phyloP scores from a whole-genome alignment of 2,113 vertebrate genomes.

The Antennarius striatus region DNA sequence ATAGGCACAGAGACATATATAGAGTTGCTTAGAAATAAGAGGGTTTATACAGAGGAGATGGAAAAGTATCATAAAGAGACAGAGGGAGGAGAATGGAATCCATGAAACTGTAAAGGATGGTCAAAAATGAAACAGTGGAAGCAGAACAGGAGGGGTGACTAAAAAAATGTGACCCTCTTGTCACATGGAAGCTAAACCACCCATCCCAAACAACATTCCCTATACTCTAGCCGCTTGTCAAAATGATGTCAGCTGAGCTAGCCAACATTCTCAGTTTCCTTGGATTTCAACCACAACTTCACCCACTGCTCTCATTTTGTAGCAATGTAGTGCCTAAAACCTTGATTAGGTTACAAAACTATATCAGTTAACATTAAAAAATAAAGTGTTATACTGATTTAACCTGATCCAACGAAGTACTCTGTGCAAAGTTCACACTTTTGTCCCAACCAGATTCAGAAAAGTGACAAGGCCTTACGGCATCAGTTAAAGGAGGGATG shows the following conservation, averaged over 20 bases:
- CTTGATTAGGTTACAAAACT: slow-evolving; percentile 60
- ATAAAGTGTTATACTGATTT: slow-evolving; percentile 22
- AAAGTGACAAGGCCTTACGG: slow-evolving; percentile 3
- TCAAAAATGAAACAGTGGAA: slow-evolving; percentile 3
- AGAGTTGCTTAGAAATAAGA: slow-evolving; percentile 50
- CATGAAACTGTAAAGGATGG: slow-evolving; percentile 23
- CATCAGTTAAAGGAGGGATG: slow-evolving; percentile 18
- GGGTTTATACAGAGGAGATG: slow-evolving; percentile 27
- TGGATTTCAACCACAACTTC: slow-evolving; percentile 30
- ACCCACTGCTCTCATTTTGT: slow-evolving; percentile 26
- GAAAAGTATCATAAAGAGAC: slow-evolving; percentile 17
- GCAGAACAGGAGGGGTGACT: background rate
- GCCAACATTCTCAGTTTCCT: slow-evolving; percentile 9
- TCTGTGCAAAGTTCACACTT: slow-evolving; percentile 33
- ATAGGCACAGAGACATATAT: slow-evolving; percentile 55
- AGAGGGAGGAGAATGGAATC: slow-evolving; percentile 11
- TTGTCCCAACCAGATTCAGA: slow-evolving; percentile 4
- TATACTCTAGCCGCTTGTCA: slow-evolving; percentile 4
- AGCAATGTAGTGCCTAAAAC: slow-evolving; percentile 29
- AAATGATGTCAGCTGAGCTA: slow-evolving; percentile 11
- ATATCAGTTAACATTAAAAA: slow-evolving; percentile 47
- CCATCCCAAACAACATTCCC: slow-evolving; percentile 13
- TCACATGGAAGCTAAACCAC: slow-evolving; percentile 34
- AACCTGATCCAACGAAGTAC: slow-evolving; percentile 39
- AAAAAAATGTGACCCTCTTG: slow-evolving; percentile 20